These are phyloP conservation scores for Asarcornis scutulata DNA, from an alignment of 2,113 vertebrate species.

Conservation along the genomic window DNA sequence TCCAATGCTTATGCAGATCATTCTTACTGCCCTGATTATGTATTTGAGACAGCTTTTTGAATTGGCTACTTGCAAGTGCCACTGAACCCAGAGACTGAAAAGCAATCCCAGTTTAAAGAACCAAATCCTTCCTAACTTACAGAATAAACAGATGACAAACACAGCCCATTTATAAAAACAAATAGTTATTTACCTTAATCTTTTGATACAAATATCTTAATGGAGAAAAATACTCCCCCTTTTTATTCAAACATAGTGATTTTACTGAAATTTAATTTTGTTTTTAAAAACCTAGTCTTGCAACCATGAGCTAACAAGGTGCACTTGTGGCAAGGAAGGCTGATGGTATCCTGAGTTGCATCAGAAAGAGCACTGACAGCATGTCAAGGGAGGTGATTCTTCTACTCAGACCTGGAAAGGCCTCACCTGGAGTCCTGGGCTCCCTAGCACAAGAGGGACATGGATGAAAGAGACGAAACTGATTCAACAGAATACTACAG, in stretches of 20 bases:
- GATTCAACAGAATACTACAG: background rate
- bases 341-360: background rate
- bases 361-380: background rate
- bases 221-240: accelerated
- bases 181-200: background rate
- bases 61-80: background rate
- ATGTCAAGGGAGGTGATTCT: background rate
- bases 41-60: background rate
- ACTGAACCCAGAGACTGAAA: background rate
- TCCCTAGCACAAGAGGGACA: background rate
- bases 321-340: accelerated
- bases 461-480: background rate
- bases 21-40: background rate
- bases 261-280: background rate
- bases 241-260: background rate
- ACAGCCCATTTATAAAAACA: background rate
- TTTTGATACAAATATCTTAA: background rate
- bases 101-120: background rate
- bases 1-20: background rate
- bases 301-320: background rate
- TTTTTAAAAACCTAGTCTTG: background rate
- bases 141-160: background rate
- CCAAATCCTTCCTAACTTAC: accelerated
- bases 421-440: background rate
- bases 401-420: background rate